phyloP scores from a whole-genome alignment of 1,140 invertebrate genomes.

The Pinna nobilis region DNA sequence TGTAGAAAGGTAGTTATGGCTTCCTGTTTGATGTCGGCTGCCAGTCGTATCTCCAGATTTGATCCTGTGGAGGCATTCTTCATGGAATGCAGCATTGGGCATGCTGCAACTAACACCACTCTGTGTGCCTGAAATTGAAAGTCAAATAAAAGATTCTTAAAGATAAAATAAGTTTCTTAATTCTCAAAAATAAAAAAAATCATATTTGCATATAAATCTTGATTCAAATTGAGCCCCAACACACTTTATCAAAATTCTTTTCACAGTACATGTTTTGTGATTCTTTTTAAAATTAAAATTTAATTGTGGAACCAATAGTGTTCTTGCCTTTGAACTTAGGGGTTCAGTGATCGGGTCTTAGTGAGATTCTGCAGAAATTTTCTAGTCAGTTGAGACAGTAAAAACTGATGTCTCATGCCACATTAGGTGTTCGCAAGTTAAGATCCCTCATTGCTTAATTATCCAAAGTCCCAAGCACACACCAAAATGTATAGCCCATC shows the following conservation, averaged over 20 bases:
- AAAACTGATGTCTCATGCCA: too few species aligned
- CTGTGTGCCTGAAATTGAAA: conserved; percentile 32
- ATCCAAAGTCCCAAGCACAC: too few species aligned
- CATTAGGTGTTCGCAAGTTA: too few species aligned
- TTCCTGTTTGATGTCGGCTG: conserved; percentile 30
- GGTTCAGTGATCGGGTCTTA: too few species aligned
- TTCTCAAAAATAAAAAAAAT: conserved; percentile 8
- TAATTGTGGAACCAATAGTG: too few species aligned
- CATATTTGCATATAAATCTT: conserved; percentile 9
- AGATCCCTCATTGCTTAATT: too few species aligned
- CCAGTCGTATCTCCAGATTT: conserved; percentile 28
- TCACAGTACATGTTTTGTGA: too few species aligned
- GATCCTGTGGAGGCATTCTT: conserved; percentile 25
- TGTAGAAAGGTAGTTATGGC: conserved; percentile 37
- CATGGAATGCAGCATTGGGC: conserved; percentile 38
- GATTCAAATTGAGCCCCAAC: conserved; percentile 14
- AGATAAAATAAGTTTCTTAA: conserved; percentile 21
- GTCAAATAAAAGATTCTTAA: conserved; percentile 11
- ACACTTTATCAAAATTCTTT: conserved; percentile 27
- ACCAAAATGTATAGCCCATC: too few species aligned
- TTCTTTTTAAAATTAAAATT: too few species aligned
- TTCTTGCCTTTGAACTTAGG: too few species aligned
- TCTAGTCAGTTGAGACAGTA: too few species aligned
- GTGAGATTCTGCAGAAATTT: too few species aligned
- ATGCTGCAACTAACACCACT: conserved; percentile 38